Percentiles rank a stretch among this genome's conserved stretches.
phyloP scores from a whole-genome alignment of 2,797 vertebrate species.

The Smutsia temminckii region DNA sequence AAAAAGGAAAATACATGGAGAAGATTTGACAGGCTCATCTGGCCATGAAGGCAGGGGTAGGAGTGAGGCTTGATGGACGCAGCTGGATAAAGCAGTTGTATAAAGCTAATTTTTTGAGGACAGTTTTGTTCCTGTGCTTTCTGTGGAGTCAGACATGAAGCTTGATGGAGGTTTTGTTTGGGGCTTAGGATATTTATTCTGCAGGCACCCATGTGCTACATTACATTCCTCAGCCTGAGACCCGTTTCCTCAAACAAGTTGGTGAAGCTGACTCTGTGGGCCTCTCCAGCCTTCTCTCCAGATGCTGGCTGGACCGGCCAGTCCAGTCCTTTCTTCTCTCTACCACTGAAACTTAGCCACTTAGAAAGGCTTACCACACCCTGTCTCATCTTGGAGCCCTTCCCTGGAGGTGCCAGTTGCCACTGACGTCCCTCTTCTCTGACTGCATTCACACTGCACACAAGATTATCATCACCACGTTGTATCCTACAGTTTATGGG shows the following conservation, averaged over 20 bases:
- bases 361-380: conserved; percentile 21
- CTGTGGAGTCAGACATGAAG: too few species aligned
- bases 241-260: not conserved
- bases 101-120: too few species aligned
- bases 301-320: conserved; percentile 42
- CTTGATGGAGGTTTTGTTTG: too few species aligned
- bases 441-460: not conserved
- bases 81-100: too few species aligned
- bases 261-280: not conserved
- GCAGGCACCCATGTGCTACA: not conserved
- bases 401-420: not conserved
- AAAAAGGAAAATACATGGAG: not conserved
- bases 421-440: not conserved
- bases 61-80: too few species aligned
- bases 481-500: not conserved
- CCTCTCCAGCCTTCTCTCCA: not conserved
- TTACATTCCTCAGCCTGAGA: not conserved
- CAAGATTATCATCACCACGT: not conserved
- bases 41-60: not conserved
- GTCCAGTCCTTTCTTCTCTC: conserved; percentile 13
- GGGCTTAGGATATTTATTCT: not conserved
- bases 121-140: too few species aligned
- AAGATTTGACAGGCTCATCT: not conserved
- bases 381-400: not conserved
- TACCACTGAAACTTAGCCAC: conserved; percentile 16